phyloP scores from a whole-genome alignment of 2,113 vertebrate genomes.

The Rhodinocichla rosea region DNA sequence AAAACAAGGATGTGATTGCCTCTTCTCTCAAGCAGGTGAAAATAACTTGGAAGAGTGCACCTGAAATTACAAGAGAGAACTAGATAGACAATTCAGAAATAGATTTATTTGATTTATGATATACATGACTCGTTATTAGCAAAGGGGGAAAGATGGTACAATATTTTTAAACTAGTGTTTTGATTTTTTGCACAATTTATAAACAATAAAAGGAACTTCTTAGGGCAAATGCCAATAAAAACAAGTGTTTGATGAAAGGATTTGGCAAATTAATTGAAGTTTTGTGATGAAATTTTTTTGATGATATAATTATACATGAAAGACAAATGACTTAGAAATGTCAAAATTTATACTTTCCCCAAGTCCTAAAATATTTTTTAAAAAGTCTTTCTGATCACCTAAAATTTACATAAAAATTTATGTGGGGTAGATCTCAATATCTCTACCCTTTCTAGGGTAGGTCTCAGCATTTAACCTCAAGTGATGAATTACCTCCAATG shows the following conservation, averaged over 20 bases:
- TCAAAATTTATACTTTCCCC: not conserved
- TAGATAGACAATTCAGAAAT: not conserved
- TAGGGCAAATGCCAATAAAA: not conserved
- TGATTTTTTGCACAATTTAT: not conserved
- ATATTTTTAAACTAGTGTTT: not conserved
- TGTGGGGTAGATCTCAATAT: not conserved
- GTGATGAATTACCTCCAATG: not conserved
- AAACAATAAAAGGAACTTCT: not conserved
- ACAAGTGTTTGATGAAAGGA: not conserved
- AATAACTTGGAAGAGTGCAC: not conserved
- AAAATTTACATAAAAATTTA: not conserved
- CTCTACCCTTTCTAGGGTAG: not conserved
- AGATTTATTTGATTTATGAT: not conserved
- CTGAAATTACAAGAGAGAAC: not conserved
- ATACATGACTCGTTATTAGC: accelerated
- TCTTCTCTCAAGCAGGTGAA: not conserved
- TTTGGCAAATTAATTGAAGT: not conserved
- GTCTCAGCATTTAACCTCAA: not conserved
- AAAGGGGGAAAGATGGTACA: not conserved
- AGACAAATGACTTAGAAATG: not conserved
- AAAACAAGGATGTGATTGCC: not conserved
- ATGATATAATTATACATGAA: not conserved
- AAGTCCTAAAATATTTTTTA: not conserved
- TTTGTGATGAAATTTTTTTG: not conserved
- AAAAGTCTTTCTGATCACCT: not conserved